Evolutionary conservation across 2,113 vertebrate species (phyloP).

Genomic region (Neotoma lepida): DNA sequence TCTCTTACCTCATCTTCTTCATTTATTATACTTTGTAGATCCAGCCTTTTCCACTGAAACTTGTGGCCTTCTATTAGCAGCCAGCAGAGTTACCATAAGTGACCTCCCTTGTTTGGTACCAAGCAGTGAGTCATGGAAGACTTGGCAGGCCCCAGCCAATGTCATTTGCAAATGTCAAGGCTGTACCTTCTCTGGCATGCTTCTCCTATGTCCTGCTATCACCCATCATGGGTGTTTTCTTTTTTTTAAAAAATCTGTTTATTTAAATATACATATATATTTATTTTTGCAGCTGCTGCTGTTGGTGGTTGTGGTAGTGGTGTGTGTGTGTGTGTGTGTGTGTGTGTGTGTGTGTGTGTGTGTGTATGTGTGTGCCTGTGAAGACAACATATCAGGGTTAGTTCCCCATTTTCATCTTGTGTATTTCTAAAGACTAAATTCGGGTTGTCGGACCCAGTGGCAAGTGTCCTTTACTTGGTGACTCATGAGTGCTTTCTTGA

Average conservation of each 20-base stretch:
- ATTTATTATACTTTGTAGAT: neutral
- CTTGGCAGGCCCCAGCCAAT: neutral
- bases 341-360: neutral
- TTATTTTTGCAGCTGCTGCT: neutral
- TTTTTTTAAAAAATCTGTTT: neutral
- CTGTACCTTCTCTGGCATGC: neutral
- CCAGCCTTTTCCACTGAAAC: neutral
- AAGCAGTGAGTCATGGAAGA: neutral
- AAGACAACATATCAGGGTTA: neutral
- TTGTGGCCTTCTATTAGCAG: neutral
- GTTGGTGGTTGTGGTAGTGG: neutral
- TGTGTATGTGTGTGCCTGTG: neutral
- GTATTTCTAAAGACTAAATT: neutral
- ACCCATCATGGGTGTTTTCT: accelerated
- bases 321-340: neutral
- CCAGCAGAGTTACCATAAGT: neutral
- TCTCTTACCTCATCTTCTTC: neutral
- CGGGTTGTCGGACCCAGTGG: neutral
- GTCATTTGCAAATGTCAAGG: neutral
- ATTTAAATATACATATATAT: neutral
- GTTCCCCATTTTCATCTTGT: neutral
- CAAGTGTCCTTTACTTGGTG: neutral
- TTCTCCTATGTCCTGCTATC: neutral
- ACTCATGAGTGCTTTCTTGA: neutral
- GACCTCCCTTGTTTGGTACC: neutral